phyloP scores from a whole-genome alignment of 2,113 vertebrate genomes.

The Gavialis gangeticus region DNA sequence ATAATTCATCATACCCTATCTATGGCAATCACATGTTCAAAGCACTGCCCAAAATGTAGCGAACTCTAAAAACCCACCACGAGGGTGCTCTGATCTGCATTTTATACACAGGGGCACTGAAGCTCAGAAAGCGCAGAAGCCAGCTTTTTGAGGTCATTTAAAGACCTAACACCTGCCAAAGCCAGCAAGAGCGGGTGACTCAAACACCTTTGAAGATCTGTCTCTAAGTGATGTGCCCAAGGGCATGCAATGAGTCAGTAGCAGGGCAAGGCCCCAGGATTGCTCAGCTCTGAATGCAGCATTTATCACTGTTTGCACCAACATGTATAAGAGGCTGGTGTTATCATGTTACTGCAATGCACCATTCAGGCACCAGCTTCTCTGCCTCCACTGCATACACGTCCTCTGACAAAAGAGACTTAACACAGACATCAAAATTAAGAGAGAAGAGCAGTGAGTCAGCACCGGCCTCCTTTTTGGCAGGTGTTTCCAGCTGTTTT shows the following conservation, averaged over 20 bases:
- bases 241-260: not conserved
- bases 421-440: not conserved
- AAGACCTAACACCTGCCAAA: too few species aligned
- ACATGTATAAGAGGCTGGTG: too few species aligned
- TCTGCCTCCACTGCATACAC: not conserved
- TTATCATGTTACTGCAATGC: not conserved
- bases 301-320: not conserved
- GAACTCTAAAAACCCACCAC: too few species aligned
- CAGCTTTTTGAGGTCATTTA: too few species aligned
- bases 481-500: not conserved
- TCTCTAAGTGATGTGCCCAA: not conserved
- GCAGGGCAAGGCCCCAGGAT: not conserved
- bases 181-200: too few species aligned
- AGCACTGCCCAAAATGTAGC: not conserved
- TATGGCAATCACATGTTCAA: not conserved
- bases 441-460: not conserved
- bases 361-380: not conserved
- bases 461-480: not conserved
- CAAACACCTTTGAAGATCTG: too few species aligned
- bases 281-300: not conserved
- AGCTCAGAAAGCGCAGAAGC: too few species aligned
- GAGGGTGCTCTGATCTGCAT: too few species aligned
- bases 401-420: not conserved
- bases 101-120: too few species aligned
- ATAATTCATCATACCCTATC: not conserved